Base-by-base conservation (phyloP, 2,888 invertebrate genomes). In the Allophyes oxyacanthae region DNA sequence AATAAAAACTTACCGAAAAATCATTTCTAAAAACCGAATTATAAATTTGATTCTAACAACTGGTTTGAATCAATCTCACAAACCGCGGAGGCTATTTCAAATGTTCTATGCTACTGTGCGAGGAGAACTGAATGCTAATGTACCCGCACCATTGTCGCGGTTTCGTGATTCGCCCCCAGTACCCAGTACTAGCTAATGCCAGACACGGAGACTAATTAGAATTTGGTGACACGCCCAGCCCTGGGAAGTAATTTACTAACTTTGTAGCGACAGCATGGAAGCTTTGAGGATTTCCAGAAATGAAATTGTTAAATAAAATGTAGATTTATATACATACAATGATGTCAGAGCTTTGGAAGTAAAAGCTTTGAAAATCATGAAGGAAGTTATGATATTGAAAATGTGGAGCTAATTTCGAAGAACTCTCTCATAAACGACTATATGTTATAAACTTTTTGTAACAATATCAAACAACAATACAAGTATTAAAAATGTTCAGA, bases 131-230 rank as follows among this genome's bases (percentile, higher is more conserved):
- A 59, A 49, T 64, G 8, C 26, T 58, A 56, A 56, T 58, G 54
- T 54, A 60, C 61, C 55, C 52, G 49, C 37, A n/a, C 46, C 61
- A 69, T 75, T 79, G 71, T 78, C 78, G 75, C 70, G 60, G 59
- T 75, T 76, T 81, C 85, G 82, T 84, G 83, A 81, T 84, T 78
- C 77, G 78, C 61, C 20, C 20, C 20, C 20, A 20, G 20, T 41
- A 64, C 71, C 71, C 85, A 81, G 93, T 92, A 67, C 93, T 88
- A 87, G 86, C 87, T 89, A 82, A 88, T 84, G 79, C 92, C 93
- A 89, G 92, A 87, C 91, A 93, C 93, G 87, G 85, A 64, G 80
- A 84, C 88, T 92, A 93, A 94, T 94, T 94, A 94, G 87, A 92
- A 92, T 91, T 89, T 87, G 88, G 88, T 87, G 91, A 91, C 92